Percentiles rank a stretch among this genome's conserved stretches.
phyloP scores from a whole-genome alignment of 2,888 invertebrate genomes.

The Limnephilus rhombicus region DNA sequence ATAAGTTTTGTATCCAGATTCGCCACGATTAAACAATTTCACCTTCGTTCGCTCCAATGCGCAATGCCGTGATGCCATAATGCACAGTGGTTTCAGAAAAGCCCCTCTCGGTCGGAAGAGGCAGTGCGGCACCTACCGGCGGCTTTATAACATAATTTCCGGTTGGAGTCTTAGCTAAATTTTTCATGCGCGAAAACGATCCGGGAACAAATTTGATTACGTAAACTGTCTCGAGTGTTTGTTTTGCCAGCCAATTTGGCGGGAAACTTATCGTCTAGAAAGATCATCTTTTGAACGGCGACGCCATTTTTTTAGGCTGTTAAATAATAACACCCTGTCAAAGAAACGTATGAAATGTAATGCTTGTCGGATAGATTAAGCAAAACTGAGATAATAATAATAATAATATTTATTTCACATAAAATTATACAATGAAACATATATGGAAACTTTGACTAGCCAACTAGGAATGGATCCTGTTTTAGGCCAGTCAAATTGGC shows the following conservation, averaged over 20 bases:
- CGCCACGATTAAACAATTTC: conserved; percentile 6
- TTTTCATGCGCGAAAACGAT: conserved; percentile 55
- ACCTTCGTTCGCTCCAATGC: conserved; percentile 4
- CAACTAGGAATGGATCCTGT: no score
- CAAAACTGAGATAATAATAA: no score
- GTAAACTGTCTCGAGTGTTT: conserved; percentile 49
- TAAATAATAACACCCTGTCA: not conserved
- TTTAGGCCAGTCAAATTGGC: no score
- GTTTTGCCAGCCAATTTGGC: conserved; percentile 53
- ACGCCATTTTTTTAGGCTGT: conserved; percentile 28
- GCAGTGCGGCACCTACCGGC: conserved; percentile 40
- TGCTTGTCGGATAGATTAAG: not conserved
- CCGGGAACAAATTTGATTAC: conserved; percentile 52
- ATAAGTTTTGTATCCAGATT: not conserved
- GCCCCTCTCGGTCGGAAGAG: conserved; percentile 19
- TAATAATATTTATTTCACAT: no score
- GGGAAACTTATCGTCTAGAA: conserved; percentile 49
- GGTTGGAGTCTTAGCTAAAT: conserved; percentile 56
- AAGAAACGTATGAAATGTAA: not conserved
- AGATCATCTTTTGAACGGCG: conserved; percentile 40
- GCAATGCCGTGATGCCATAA: not conserved
- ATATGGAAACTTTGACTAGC: no score
- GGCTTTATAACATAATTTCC: conserved; percentile 56
- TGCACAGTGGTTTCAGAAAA: conserved; percentile 14
- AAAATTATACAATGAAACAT: no score